These are phyloP conservation scores for Tenualosa thibaudeaui DNA, from an alignment of 2,797 vertebrate species.

Conservation along the genomic window DNA sequence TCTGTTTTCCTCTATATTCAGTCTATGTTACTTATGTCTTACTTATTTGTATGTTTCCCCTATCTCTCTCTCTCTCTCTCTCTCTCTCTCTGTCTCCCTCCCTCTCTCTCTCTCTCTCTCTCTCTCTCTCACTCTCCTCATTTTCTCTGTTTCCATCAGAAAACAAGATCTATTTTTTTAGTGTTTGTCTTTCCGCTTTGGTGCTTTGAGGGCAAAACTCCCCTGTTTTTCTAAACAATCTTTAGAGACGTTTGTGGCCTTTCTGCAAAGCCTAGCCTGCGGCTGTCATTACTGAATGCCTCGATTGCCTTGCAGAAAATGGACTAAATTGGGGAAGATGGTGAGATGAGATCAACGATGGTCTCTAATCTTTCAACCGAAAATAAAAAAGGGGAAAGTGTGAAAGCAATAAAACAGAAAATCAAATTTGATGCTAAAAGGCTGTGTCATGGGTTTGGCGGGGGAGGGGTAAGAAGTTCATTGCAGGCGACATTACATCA, in stretches of 20 bases:
- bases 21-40: background rate
- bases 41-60: no score
- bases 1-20: background rate
- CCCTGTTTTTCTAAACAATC: background rate
- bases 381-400: conserved; percentile 4
- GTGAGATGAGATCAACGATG: conserved; percentile 40
- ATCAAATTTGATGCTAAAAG: conserved; percentile 26
- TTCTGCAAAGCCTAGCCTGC: conserved; percentile 25
- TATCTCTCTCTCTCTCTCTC: background rate
- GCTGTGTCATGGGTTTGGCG: background rate
- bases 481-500: background rate
- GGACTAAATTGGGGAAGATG: conserved; percentile 35
- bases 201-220: conserved; percentile 16
- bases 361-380: conserved; percentile 3
- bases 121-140: background rate
- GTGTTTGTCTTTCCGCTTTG: conserved; percentile 35
- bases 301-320: conserved; percentile 29
- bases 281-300: conserved; percentile 30
- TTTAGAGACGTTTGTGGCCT: conserved; percentile 14
- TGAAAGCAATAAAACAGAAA: conserved; percentile 15
- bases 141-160: background rate
- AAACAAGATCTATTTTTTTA: conserved; percentile 13
- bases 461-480: background rate
- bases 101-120: background rate
- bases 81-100: background rate